phyloP scores from a whole-genome alignment of 2,113 vertebrate species.

The Spea bombifrons region DNA sequence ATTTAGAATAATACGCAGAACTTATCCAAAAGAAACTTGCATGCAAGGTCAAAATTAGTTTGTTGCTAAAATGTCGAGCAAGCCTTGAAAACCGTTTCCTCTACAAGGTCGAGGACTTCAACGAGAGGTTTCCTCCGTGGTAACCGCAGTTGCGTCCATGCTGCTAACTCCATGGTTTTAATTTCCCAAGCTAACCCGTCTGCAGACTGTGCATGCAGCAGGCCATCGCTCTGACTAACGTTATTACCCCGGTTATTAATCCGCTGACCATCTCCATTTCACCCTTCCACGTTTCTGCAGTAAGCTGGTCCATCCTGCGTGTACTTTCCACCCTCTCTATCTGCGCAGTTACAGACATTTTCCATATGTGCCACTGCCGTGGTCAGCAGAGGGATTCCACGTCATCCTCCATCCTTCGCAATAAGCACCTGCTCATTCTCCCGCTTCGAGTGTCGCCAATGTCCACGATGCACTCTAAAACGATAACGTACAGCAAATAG shows the following conservation, averaged over 20 bases:
- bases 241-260: slow-evolving; percentile 44
- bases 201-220: slow-evolving; percentile 53
- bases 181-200: slow-evolving; percentile 9
- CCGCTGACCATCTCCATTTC: slow-evolving; percentile 29
- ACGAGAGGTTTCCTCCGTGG: too few relatives aligned
- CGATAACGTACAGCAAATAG: too few relatives aligned
- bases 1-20: too few relatives aligned
- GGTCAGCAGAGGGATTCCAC: background rate
- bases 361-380: slow-evolving; percentile 52
- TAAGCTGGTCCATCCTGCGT: slow-evolving; percentile 57
- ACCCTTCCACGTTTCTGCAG: slow-evolving; percentile 34
- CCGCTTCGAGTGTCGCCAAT: background rate
- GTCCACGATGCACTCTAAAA: too few relatives aligned
- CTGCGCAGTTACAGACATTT: slow-evolving; percentile 67
- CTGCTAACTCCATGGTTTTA: background rate
- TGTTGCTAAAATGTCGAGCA: too few relatives aligned
- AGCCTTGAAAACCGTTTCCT: too few relatives aligned
- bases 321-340: slow-evolving; percentile 57
- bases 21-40: too few relatives aligned
- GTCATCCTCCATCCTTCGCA: background rate
- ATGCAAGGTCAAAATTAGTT: too few relatives aligned
- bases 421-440: background rate
- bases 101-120: too few relatives aligned
- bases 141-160: background rate
- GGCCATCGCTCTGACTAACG: slow-evolving; percentile 26